Evolutionary conservation across 2,797 vertebrate genomes (phyloP).

Genomic region (Cryptoprocta ferox): DNA sequence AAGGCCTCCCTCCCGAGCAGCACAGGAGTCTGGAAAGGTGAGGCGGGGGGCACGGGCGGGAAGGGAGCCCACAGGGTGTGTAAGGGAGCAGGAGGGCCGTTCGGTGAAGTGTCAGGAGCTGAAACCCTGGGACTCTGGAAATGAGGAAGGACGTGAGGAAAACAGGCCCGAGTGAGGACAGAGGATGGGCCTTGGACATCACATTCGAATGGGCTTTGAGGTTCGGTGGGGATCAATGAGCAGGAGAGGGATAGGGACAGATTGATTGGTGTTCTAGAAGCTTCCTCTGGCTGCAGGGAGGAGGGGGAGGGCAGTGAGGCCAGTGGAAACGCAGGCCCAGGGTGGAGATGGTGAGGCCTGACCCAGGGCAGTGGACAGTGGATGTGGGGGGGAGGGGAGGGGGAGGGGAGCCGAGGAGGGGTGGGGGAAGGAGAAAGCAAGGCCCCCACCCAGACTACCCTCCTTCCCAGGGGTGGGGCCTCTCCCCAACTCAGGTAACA

Average conservation of each 20-base stretch:
- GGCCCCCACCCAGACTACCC: background rate
- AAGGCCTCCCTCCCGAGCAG: background rate
- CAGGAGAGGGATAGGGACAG: background rate
- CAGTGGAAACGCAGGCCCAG: background rate
- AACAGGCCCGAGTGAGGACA: background rate
- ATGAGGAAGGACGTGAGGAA: background rate
- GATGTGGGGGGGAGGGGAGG: background rate
- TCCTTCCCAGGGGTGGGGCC: background rate
- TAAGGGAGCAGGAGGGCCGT: background rate
- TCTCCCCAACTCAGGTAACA: background rate
- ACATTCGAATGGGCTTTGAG: background rate
- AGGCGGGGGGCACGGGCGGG: rapidly evolving
- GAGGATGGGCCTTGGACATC: background rate
- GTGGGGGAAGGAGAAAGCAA: background rate
- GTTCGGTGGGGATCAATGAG: background rate
- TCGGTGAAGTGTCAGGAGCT: background rate
- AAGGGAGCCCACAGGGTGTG: no score
- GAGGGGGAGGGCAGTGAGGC: background rate
- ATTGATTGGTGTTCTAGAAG: background rate
- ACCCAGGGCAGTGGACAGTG: no score
- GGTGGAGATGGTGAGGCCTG: background rate
- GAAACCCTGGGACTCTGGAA: background rate
- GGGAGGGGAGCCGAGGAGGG: background rate
- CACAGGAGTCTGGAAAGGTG: background rate
- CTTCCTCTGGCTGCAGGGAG: background rate